Base-by-base conservation (phyloP, 92 coral and sea anemone genomes). In the Blastomussa wellsi region DNA sequence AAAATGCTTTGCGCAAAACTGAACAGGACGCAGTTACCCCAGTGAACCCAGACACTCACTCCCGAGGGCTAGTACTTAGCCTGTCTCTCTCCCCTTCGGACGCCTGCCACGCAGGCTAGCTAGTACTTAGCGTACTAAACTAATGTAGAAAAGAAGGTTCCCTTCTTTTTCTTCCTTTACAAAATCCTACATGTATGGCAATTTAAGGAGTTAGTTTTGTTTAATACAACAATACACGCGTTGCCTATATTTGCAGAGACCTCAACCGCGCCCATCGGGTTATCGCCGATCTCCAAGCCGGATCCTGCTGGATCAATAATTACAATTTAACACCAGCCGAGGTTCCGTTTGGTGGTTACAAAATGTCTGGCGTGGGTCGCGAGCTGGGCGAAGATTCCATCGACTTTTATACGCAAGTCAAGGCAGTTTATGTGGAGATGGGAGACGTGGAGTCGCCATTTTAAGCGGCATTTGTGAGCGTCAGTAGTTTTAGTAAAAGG, bases 281-380 rank as follows among this genome's bases (percentile, higher is more conserved):
- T 53, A 86, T 93, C 8, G 89, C 95, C 31, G 91, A 92, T 47
- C 87, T 97, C 10, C 93, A 94, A 70, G 98, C 99, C 14, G 99
- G 99, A n/a, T 83, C 88, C 7, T 91, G 95, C 76, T 97, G 98
- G 98, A 90, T 97, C 89, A 97, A 97, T 79, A 83, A 89, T 9
- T 97, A 92, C 80, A 93, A 91, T 74, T 79, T 97, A 16, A 90
- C 91, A 62, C 98, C 93, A 2, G 92, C 90, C 9, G 97, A 94
- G 80, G 92, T 97, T n/a, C 99, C 99, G 7, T 89, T 91, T 35
- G 99, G 99, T 22, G 99, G 99, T 19, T 97, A 91, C 89, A 97
- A 97, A 76, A 93, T 93, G 98, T 97, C 99, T 19, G 99, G 99
- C 1, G 91, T 97, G 8, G 99, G 99, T 2, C 95, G 99, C 24